Evolutionary conservation across 2,888 invertebrate genomes (phyloP).

Genomic region (Cryptus viduatorius): DNA sequence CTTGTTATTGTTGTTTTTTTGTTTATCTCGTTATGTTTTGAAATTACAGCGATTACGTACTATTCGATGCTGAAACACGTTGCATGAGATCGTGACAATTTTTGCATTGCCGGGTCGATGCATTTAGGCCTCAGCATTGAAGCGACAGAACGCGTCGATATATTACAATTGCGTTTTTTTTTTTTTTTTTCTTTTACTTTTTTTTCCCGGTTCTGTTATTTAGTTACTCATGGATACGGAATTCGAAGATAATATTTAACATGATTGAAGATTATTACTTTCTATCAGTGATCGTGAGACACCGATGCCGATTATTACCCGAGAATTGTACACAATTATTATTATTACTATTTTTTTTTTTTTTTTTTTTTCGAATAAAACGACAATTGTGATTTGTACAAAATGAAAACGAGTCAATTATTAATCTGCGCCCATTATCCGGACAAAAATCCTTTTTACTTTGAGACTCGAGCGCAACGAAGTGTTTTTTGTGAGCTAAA

Average conservation of each 20-base stretch:
- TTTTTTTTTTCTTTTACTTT: neutral
- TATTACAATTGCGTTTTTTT: constrained; percentile 41
- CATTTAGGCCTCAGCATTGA: constrained; percentile 64
- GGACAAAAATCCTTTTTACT: neutral
- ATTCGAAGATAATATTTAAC: constrained; percentile 40
- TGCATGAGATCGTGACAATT: constrained; percentile 54
- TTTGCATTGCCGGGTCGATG: constrained; percentile 20
- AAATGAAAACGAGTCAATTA: constrained; percentile 4
- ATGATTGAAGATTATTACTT: constrained; percentile 48
- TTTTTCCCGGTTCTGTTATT: neutral
- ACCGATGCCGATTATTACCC: constrained; percentile 4
- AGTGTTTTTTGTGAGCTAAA: neutral
- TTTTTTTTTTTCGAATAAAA: neutral
- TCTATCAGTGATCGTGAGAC: constrained; percentile 23
- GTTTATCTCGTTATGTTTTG: constrained; percentile 40
- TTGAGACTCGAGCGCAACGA: neutral
- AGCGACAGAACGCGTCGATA: constrained; percentile 49
- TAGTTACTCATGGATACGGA: neutral
- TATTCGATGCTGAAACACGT: constrained; percentile 67
- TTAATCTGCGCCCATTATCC: neutral
- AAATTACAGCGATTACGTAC: constrained; percentile 54
- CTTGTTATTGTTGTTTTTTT: neutral
- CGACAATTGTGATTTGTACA: constrained; percentile 30
- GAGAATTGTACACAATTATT: constrained; percentile 6
- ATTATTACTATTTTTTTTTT: neutral